Percentiles rank a stretch among this genome's conserved stretches.
Evolutionary conservation across 2,797 vertebrate species (phyloP).

Genomic region (Sebastes steindachneri): DNA sequence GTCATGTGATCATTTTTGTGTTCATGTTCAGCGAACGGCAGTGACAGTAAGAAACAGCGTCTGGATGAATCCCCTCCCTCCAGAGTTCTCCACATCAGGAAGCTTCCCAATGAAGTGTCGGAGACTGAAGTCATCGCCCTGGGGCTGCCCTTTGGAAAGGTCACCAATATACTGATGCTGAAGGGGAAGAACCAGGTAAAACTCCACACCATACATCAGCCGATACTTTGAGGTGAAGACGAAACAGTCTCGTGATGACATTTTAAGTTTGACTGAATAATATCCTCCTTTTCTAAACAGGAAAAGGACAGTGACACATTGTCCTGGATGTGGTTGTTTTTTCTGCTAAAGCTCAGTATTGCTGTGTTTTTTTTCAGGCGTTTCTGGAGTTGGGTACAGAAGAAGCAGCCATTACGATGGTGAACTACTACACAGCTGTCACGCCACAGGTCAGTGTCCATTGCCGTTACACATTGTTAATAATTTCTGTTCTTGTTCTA

Average conservation of each 20-base stretch:
- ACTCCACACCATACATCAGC: accelerated
- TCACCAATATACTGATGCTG: constrained; percentile 98
- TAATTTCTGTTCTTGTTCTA: background rate
- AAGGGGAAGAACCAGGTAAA: constrained; percentile 99
- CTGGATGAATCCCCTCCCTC: constrained; percentile 94
- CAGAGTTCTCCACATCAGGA: constrained; percentile 97
- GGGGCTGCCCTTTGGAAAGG: constrained; percentile 97
- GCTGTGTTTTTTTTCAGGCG: constrained; percentile 79
- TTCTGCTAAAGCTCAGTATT: background rate
- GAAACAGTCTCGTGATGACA: background rate
- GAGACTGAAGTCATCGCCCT: constrained; percentile 98
- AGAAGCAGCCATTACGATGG: constrained; percentile 97
- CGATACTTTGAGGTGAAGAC: background rate
- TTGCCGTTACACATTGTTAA: background rate
- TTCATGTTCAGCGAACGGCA: constrained; percentile 89
- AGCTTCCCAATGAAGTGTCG: constrained; percentile 96
- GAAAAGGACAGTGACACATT: background rate
- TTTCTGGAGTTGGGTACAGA: constrained; percentile 98
- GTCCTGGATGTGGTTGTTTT: background rate
- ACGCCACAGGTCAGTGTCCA: constrained; percentile 83
- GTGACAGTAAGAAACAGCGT: constrained; percentile 98
- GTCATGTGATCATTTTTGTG: background rate
- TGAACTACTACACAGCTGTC: constrained; percentile 96
- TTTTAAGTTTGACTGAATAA: background rate
- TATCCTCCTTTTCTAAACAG: background rate